These are phyloP conservation scores for Hecatera dysodea DNA, from an alignment of 2,888 invertebrate genomes.

Conservation along the genomic window DNA sequence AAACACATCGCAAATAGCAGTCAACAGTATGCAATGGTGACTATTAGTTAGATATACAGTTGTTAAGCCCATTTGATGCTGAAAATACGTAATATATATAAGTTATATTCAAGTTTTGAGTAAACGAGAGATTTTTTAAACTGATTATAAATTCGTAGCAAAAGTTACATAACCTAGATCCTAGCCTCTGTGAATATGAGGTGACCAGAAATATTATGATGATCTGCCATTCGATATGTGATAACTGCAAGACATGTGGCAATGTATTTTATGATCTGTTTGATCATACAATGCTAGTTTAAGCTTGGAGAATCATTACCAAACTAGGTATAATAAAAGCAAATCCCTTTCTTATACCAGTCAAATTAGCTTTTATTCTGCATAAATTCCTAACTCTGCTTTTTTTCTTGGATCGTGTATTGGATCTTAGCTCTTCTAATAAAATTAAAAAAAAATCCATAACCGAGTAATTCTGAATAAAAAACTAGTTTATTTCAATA, in stretches of 20 bases:
- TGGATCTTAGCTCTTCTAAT: too few species aligned
- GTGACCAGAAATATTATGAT: too few species aligned
- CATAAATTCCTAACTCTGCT: too few species aligned
- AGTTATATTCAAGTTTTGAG: background rate
- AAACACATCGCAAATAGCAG: constrained; percentile 20
- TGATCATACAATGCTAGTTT: background rate
- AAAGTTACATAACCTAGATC: background rate
- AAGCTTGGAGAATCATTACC: background rate
- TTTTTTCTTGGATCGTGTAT: too few species aligned
- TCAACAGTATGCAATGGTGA: background rate
- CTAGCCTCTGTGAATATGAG: too few species aligned
- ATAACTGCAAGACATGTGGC: background rate
- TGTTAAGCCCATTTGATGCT: background rate
- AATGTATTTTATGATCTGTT: background rate
- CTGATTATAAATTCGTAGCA: background rate
- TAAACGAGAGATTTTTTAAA: background rate
- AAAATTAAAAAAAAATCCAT: too few species aligned
- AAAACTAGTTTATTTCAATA: too few species aligned
- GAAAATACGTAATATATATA: background rate
- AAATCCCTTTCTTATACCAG: background rate
- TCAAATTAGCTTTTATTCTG: too few species aligned
- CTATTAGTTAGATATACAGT: background rate
- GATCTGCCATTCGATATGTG: background rate
- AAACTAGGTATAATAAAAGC: background rate
- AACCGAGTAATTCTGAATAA: too few species aligned